These are phyloP conservation scores for Heliocidaris erythrogramma DNA, from an alignment of 35 echinoderm and acorn worm species.

Conservation along the genomic window DNA sequence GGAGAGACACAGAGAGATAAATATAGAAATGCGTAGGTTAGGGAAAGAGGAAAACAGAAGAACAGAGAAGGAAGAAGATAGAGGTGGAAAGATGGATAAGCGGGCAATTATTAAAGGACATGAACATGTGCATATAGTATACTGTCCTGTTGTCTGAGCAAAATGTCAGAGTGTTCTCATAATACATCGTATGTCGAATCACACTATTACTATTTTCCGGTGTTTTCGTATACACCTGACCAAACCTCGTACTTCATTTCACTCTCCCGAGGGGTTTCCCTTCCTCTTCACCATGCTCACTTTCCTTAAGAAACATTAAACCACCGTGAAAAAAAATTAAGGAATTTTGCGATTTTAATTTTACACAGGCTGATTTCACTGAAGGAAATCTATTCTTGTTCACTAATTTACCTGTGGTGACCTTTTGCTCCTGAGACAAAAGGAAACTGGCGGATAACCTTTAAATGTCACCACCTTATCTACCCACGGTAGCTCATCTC, in stretches of 20 bases:
- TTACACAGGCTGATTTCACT: neutral
- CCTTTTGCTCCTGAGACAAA: neutral
- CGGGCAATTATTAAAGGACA: neutral
- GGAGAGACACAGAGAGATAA: slow-evolving; percentile 24
- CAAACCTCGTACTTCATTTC: neutral
- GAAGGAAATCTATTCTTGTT: neutral
- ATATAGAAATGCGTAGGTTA: neutral
- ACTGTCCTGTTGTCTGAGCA: neutral
- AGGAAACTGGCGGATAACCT: neutral
- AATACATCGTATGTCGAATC: neutral
- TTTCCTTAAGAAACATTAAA: neutral
- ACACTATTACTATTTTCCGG: neutral
- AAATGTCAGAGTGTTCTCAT: neutral
- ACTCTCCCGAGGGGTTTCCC: neutral
- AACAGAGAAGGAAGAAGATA: neutral
- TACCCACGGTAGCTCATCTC: neutral
- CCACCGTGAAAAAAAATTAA: neutral
- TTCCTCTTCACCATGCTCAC: neutral
- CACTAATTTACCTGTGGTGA: neutral
- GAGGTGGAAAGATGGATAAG: neutral
- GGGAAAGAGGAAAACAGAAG: too few species aligned
- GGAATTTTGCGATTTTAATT: too few species aligned
- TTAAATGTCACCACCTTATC: neutral
- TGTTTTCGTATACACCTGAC: neutral
- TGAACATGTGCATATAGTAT: neutral